A percentile compares a stretch with the other conserved stretches of the same genome.
Evolutionary conservation across 1,140 invertebrate genomes (phyloP).

Genomic region (Bombus balteatus): DNA sequence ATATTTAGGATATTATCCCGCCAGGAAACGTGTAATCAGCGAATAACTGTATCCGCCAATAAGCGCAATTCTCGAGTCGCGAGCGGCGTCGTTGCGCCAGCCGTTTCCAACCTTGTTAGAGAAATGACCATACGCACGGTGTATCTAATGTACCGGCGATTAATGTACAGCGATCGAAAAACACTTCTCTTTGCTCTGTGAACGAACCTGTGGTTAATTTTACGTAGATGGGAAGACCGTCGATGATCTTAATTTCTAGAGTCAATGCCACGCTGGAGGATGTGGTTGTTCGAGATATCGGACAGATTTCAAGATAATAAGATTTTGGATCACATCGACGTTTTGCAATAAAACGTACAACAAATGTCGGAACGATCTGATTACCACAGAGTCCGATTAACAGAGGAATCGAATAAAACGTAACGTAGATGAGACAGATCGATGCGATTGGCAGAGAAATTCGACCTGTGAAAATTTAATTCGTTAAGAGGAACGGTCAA

Average conservation of each 20-base stretch:
- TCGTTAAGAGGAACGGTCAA: not conserved
- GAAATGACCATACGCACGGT: not conserved
- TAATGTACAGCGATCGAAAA: not conserved
- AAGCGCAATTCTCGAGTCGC: slow-evolving; percentile 50
- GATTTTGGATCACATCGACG: not conserved
- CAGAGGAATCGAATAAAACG: not conserved
- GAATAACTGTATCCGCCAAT: slow-evolving; percentile 51
- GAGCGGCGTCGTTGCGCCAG: slow-evolving; percentile 22
- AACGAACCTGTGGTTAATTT: too few relatives aligned
- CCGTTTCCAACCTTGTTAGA: slow-evolving; percentile 6
- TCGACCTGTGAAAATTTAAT: not conserved
- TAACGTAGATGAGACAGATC: not conserved
- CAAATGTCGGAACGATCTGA: not conserved
- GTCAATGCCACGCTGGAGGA: not conserved
- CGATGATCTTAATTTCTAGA: not conserved
- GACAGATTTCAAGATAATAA: not conserved
- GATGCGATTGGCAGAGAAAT: not conserved
- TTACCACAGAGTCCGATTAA: not conserved
- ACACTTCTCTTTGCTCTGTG: not conserved
- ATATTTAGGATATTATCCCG: slow-evolving; percentile 62
- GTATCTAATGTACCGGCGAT: too few relatives aligned
- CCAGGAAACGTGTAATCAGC: slow-evolving; percentile 43
- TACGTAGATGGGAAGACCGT: too few relatives aligned
- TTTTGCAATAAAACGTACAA: not conserved
- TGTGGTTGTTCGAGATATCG: not conserved